Evolutionary conservation across 2,888 invertebrate genomes (phyloP), one percentile per base, ranked within the genome.

Genomic region (Cryptus viduatorius): DNA sequence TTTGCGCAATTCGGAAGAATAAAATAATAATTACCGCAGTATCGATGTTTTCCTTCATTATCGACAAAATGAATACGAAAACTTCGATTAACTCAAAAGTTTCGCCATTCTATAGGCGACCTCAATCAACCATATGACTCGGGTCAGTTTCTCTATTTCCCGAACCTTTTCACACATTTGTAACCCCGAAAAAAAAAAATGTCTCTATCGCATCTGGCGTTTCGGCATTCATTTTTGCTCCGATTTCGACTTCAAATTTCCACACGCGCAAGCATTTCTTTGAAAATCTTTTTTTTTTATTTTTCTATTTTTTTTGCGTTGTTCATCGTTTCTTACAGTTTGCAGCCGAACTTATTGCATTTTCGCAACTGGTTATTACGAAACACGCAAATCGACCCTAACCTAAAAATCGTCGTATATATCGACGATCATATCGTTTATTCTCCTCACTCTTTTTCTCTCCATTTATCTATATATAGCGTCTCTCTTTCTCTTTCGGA

Each of bases 401-500:
- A 29, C 12, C 24, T 29, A 14, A 59, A 37, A 59, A 59, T 59
- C 59, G 59, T 24, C 59, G 29, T 29, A 59, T 59, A 29, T 29
- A 59, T 59, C 29, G 12, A 3, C 24, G 14, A 12, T 24, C 59
- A 29, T 29, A 12, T 42, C n/a, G 37, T 37, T 29, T 19, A n/a
- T 4, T 24, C 24, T 29, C 71, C 19, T 37, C 10, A 24, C 44
- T 44, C 53, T 31, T 48, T 79, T 82, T 82, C 81, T 85, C 86
- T 82, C 3, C 7, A 61, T 76, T 24, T 29, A 29, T 59, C 59
- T 59, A 59, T 14, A 24, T 59, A 19, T 59, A 12, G 12, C 24
- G 79, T 71, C 67, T 44, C 42, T 50, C 42, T 29, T 81, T 37
- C 82, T 89, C 89, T 89, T 42, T 44, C 29, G 56, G 65, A 69